Conservation (phyloP, 2,113 vertebrate species). For the Rhinopomastus cyanomelas region DNA sequence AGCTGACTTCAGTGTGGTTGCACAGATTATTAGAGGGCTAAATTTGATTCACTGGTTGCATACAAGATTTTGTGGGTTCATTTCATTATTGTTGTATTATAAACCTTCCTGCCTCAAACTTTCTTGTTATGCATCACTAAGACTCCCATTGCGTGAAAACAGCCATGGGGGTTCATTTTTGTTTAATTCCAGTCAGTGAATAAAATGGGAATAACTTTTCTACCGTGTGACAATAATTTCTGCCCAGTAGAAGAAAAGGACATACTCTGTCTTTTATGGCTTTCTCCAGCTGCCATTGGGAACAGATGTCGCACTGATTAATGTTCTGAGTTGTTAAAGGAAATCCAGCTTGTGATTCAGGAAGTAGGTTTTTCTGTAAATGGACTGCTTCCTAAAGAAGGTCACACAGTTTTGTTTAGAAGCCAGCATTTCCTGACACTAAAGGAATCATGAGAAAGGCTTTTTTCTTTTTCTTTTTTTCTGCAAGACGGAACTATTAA, state of each 20-base stretch:
- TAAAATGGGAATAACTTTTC: slow-evolving; percentile 58
- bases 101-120: slow-evolving; percentile 48
- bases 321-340: background rate
- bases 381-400: background rate
- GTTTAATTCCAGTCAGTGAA: slow-evolving; percentile 61
- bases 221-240: slow-evolving; percentile 27
- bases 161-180: slow-evolving; percentile 8
- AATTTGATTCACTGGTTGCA: background rate
- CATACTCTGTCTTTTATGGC: background rate
- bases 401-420: background rate
- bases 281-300: slow-evolving; percentile 3
- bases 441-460: background rate
- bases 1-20: background rate
- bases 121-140: background rate
- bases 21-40: background rate
- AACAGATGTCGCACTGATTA: background rate
- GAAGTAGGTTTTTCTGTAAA: slow-evolving; percentile 18
- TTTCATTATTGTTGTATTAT: slow-evolving; percentile 46
- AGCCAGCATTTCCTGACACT: slow-evolving; percentile 17
- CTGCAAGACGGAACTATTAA: background rate
- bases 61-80: background rate
- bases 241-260: slow-evolving; percentile 14
- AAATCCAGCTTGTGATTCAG: background rate
- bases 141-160: background rate
- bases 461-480: background rate